phyloP scores from a whole-genome alignment of 2,888 invertebrate genomes.

The Drosophila longiperda region DNA sequence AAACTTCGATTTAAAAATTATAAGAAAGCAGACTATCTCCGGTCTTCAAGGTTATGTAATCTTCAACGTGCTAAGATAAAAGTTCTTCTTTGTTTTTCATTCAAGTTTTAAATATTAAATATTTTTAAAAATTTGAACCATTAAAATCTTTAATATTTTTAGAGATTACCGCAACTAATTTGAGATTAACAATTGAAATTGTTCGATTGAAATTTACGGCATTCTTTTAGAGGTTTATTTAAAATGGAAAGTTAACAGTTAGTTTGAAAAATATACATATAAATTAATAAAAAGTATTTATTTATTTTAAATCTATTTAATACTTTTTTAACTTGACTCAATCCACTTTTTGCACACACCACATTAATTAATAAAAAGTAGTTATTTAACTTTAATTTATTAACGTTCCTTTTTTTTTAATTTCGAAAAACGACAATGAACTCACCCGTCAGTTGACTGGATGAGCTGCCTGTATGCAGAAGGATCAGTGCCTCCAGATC shows the following conservation, averaged over 20 bases:
- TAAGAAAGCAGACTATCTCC: not conserved
- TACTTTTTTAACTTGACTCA: not conserved
- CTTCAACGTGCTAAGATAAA: not conserved
- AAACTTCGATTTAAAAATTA: not conserved
- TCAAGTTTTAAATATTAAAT: not conserved
- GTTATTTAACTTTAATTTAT: not conserved
- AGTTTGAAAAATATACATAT: not conserved
- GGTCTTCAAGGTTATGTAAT: not conserved
- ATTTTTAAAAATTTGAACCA: not conserved
- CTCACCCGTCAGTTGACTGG: slow-evolving; percentile 80
- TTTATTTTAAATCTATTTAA: not conserved
- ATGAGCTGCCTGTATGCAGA: slow-evolving; percentile 86
- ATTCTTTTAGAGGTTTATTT: not conserved
- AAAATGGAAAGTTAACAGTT: not conserved
- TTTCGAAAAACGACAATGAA: too few relatives aligned
- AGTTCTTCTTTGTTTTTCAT: too few relatives aligned
- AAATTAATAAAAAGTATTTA: not conserved
- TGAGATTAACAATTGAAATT: not conserved
- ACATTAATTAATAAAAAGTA: not conserved
- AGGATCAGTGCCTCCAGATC: slow-evolving; percentile 87
- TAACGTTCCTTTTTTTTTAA: too few relatives aligned
- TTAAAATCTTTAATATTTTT: not conserved
- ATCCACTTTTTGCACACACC: too few relatives aligned
- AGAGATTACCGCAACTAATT: not conserved
- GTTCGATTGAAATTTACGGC: not conserved